These are phyloP conservation scores for Meiosimyza decipiens DNA, from an alignment of 2,888 invertebrate species.

Conservation along the genomic window DNA sequence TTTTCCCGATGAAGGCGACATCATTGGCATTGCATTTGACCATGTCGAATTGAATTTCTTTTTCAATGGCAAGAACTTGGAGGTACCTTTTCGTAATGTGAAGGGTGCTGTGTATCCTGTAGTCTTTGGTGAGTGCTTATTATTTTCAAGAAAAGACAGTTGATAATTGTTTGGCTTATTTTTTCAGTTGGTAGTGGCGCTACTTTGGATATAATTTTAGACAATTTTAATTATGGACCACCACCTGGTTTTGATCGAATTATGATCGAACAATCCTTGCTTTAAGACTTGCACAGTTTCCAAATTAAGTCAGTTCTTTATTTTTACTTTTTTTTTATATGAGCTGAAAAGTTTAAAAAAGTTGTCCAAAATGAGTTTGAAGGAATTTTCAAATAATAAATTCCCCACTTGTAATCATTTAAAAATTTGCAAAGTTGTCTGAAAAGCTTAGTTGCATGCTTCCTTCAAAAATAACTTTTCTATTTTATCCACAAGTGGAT, in stretches of 20 bases:
- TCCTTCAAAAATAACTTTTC: too few relatives aligned
- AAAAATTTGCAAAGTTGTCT: not conserved
- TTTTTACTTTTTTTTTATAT: slow-evolving; percentile 1
- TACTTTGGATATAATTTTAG: slow-evolving; percentile 93
- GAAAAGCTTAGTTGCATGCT: too few relatives aligned
- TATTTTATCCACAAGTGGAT: too few relatives aligned
- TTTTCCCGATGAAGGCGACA: slow-evolving; percentile 89
- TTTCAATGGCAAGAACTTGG: slow-evolving; percentile 89
- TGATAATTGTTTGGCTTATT: slow-evolving; percentile 36
- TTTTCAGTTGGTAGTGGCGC: slow-evolving; percentile 96
- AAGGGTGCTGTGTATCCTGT: slow-evolving; percentile 92
- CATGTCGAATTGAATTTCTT: slow-evolving; percentile 96
- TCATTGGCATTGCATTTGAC: slow-evolving; percentile 88
- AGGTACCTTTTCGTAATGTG: slow-evolving; percentile 86
- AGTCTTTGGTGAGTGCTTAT: slow-evolving; percentile 80
- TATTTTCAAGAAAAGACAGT: not conserved
- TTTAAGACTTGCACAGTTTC: slow-evolving; percentile 71
- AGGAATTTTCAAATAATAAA: not conserved
- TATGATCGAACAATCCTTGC: slow-evolving; percentile 95
- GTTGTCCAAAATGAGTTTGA: too few relatives aligned
- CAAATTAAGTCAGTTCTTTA: not conserved
- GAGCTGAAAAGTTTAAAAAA: too few relatives aligned
- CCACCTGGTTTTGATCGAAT: slow-evolving; percentile 93
- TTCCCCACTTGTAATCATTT: not conserved
- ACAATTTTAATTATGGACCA: slow-evolving; percentile 85